Conservation (phyloP, 2,888 invertebrate genomes). For the Parelbella ahira region DNA sequence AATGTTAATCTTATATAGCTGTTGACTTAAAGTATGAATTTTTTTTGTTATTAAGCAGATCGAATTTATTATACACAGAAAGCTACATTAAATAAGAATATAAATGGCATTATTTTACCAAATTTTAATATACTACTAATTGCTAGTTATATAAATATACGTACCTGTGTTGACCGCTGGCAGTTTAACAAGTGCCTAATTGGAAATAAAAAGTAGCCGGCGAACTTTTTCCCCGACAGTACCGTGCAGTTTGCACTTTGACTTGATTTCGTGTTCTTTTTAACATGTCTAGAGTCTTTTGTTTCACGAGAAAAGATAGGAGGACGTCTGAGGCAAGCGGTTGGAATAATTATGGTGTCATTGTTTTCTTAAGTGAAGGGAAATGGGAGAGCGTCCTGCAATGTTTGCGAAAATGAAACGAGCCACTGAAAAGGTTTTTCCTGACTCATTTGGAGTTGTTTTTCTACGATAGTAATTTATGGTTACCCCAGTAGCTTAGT, state of each 20-base stretch:
- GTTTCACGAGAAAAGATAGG: constrained; percentile 28
- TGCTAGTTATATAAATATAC: too few relatives aligned
- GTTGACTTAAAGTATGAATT: too few relatives aligned
- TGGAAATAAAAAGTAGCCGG: constrained; percentile 4
- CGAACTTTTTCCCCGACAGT: constrained; percentile 28
- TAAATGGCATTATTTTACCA: too few relatives aligned
- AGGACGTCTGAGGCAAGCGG: constrained; percentile 23
- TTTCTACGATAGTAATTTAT: too few relatives aligned
- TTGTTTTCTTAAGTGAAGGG: constrained; percentile 25
- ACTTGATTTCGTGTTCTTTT: constrained; percentile 36
- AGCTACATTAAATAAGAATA: too few relatives aligned
- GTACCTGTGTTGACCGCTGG: too few relatives aligned
- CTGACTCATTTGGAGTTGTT: neutral
- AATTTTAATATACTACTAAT: too few relatives aligned
- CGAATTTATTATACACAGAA: too few relatives aligned
- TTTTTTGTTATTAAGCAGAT: too few relatives aligned
- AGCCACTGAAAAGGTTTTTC: constrained; percentile 6
- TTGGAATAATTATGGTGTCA: constrained; percentile 23
- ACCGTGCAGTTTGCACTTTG: constrained; percentile 45
- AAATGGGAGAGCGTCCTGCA: constrained; percentile 14
- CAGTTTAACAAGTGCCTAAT: constrained; percentile 1
- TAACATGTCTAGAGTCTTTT: constrained; percentile 32
- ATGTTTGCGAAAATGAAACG: constrained; percentile 11
- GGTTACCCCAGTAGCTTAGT: too few relatives aligned
- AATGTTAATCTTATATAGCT: too few relatives aligned